These are phyloP conservation scores for Pelecanus crispus DNA, from an alignment of 2,113 vertebrate species.

Conservation along the genomic window DNA sequence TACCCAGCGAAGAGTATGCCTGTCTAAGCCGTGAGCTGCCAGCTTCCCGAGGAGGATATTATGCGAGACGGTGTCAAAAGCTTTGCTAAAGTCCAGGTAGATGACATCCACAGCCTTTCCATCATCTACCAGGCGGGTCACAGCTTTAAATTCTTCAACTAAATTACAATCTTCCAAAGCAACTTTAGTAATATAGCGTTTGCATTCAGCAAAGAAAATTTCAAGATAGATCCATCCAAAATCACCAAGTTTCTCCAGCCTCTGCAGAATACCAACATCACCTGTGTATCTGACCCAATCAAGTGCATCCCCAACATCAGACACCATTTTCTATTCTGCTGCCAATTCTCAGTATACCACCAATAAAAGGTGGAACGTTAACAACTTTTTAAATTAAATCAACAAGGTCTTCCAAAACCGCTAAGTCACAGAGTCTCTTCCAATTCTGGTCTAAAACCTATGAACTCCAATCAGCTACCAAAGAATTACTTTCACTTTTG, in stretches of 20 bases:
- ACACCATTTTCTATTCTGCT: conserved; percentile 64
- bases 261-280: conserved; percentile 38
- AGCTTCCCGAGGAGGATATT: no score
- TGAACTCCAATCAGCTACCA: not conserved
- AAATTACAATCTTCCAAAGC: conserved; percentile 58
- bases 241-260: conserved; percentile 59
- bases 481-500: not conserved
- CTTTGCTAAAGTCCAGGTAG: no score
- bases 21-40: no score
- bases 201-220: conserved; percentile 79
- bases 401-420: conserved; percentile 79
- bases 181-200: conserved; percentile 70
- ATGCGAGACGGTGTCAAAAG: no score
- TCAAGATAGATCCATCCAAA: conserved; percentile 58
- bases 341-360: conserved; percentile 68
- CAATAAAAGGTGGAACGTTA: conserved; percentile 57
- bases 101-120: no score
- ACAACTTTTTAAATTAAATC: conserved; percentile 72
- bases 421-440: conserved; percentile 68
- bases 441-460: conserved; percentile 44
- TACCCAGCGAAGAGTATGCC: no score
- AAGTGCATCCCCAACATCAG: conserved; percentile 61
- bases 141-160: conserved; percentile 54
- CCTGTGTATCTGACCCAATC: conserved; percentile 73
- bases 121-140: not conserved